phyloP scores from a whole-genome alignment of 2,888 invertebrate genomes.

The Allacma fusca region DNA sequence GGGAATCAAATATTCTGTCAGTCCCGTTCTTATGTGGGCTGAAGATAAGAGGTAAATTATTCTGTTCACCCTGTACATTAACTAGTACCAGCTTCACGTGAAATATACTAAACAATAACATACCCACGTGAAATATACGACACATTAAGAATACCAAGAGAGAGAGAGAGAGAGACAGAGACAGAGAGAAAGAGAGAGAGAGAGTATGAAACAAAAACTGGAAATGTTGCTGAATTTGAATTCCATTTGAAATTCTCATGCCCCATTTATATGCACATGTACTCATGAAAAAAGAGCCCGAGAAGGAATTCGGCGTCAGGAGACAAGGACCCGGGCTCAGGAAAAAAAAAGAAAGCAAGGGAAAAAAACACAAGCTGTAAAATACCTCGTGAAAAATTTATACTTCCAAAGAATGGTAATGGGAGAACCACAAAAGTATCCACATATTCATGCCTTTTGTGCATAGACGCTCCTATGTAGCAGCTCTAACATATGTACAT shows the following conservation, averaged over 20 bases:
- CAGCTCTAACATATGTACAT: too few species aligned
- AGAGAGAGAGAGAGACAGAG: background rate
- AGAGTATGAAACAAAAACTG: background rate
- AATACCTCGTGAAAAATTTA: slow-evolving; percentile 45
- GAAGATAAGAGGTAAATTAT: too few species aligned
- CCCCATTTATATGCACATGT: slow-evolving; percentile 33
- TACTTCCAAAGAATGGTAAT: slow-evolving; percentile 39
- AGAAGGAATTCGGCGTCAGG: too few species aligned
- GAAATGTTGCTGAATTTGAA: slow-evolving; percentile 36
- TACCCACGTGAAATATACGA: slow-evolving; percentile 29
- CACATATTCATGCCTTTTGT: too few species aligned
- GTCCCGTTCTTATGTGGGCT: too few species aligned
- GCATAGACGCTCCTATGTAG: too few species aligned
- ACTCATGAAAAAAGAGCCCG: too few species aligned
- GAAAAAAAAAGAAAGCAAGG: background rate
- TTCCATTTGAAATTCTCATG: slow-evolving; percentile 39
- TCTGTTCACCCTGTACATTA: too few species aligned
- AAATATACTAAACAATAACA: too few species aligned
- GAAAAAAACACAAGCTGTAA: slow-evolving; percentile 30
- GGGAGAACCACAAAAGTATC: slow-evolving; percentile 38
- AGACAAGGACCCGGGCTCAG: too few species aligned
- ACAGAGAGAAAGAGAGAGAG: background rate
- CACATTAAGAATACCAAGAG: slow-evolving; percentile 1
- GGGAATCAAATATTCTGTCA: too few species aligned
- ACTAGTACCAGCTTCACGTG: too few species aligned